phyloP scores from a whole-genome alignment of 2,888 invertebrate genomes.

The Carabus problematicus region DNA sequence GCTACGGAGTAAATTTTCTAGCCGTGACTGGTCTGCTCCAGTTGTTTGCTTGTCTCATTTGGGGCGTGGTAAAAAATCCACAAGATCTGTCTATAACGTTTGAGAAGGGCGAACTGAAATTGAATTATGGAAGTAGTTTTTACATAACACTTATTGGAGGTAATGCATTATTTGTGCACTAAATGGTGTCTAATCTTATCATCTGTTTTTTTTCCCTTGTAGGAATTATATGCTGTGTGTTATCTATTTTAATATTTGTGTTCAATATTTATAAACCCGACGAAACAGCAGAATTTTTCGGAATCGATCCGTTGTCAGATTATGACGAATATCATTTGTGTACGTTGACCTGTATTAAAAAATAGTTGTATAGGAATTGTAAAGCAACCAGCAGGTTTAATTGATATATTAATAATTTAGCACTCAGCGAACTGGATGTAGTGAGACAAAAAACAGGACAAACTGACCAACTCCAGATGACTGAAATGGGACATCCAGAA shows the following conservation, averaged over 20 bases:
- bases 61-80: constrained; percentile 62
- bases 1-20: constrained; percentile 62
- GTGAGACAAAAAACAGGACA: constrained; percentile 10
- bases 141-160: constrained; percentile 63
- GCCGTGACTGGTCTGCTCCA: constrained; percentile 62
- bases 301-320: constrained; percentile 61
- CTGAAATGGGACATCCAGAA: constrained; percentile 24
- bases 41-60: constrained; percentile 62
- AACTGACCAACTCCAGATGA: constrained; percentile 16
- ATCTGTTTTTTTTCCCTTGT: constrained; percentile 44
- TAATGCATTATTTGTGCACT: constrained; percentile 47
- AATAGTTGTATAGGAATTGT: neutral
- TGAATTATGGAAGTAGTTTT: constrained; percentile 62
- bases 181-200: neutral
- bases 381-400: neutral
- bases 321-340: constrained; percentile 62
- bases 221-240: constrained; percentile 61
- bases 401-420: constrained; percentile 7
- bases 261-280: constrained; percentile 60
- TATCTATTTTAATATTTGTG: constrained; percentile 58
- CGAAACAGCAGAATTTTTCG: constrained; percentile 60
- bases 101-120: constrained; percentile 57
- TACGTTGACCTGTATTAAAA: constrained; percentile 50
- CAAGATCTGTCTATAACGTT: constrained; percentile 63
- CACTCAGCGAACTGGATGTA: constrained; percentile 18